A percentile compares a stretch with the other conserved stretches of the same genome.
These are phyloP conservation scores for Thaumetopoea pityocampa DNA, from an alignment of 1,140 invertebrate species.

Conservation along the genomic window DNA sequence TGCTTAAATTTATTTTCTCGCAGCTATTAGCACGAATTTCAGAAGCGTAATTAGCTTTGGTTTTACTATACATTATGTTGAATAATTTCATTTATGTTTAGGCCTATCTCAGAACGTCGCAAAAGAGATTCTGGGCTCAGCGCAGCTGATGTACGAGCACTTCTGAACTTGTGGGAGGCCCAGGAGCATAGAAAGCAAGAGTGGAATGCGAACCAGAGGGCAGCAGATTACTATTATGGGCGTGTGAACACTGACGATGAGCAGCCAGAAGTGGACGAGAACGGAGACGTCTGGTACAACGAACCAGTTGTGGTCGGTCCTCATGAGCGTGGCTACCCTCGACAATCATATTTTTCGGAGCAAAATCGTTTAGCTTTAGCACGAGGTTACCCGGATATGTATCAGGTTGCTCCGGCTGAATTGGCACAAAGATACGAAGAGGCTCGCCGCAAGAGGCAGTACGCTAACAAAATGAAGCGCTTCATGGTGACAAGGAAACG, in stretches of 20 bases:
- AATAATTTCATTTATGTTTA: conserved; percentile 25
- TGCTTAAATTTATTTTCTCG: no score
- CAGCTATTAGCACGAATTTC: conserved; percentile 6
- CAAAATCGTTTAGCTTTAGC: conserved; percentile 59
- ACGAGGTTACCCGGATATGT: conserved; percentile 54
- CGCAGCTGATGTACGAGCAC: conserved; percentile 66
- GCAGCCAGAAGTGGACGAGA: conserved; percentile 59
- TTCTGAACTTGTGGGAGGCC: conserved; percentile 71
- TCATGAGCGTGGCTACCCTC: conserved; percentile 57
- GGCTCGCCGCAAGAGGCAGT: conserved; percentile 69
- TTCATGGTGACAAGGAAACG: conserved; percentile 74
- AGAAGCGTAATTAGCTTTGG: conserved; percentile 1
- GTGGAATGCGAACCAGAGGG: conserved; percentile 62
- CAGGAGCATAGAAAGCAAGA: conserved; percentile 71
- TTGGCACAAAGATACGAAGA: conserved; percentile 63
- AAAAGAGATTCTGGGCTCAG: conserved; percentile 71
- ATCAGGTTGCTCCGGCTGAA: conserved; percentile 58
- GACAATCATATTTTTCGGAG: conserved; percentile 64
- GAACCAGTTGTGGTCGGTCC: conserved; percentile 59
- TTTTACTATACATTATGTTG: no score
- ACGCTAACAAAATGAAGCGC: conserved; percentile 67
- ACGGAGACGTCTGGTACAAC: conserved; percentile 67
- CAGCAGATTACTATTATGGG: conserved; percentile 61
- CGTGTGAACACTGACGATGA: conserved; percentile 56
- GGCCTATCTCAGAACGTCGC: conserved; percentile 61